Evolutionary conservation across 2,113 vertebrate genomes (phyloP).

Genomic region (Donacobius atricapilla): DNA sequence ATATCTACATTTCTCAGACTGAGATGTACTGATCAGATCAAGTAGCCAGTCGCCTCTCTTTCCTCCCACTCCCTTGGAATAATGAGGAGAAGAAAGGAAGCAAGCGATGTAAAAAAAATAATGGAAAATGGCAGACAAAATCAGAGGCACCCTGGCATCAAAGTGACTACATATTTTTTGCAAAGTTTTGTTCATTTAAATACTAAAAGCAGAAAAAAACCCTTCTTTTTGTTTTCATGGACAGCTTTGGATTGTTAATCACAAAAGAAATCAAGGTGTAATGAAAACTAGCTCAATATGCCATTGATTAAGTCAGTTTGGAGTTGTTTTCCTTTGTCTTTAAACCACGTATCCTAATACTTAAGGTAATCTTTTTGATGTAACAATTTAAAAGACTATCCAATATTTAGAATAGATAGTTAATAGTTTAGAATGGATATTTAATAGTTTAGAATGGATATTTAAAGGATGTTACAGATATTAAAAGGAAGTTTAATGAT

Average conservation of each 20-base stretch:
- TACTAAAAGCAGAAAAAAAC: background rate
- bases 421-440: background rate
- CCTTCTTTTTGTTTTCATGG: accelerated
- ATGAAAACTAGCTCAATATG: background rate
- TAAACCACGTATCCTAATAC: accelerated
- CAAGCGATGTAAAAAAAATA: background rate
- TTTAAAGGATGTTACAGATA: background rate
- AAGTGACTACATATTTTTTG: background rate
- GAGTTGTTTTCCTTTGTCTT: background rate
- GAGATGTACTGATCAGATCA: background rate
- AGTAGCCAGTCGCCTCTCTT: background rate
- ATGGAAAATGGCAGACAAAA: background rate
- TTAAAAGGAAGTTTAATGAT: background rate
- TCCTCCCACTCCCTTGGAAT: background rate
- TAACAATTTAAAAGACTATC: background rate
- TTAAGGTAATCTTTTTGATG: background rate
- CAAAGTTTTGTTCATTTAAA: background rate
- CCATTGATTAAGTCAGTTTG: background rate
- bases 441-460: background rate
- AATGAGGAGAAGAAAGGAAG: background rate
- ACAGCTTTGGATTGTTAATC: background rate
- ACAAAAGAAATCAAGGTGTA: background rate
- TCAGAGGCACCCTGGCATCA: background rate
- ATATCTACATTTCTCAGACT: background rate
- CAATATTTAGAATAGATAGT: too few species aligned